phyloP scores from a whole-genome alignment of 2,888 invertebrate genomes.

The Tetranychus piercei region DNA sequence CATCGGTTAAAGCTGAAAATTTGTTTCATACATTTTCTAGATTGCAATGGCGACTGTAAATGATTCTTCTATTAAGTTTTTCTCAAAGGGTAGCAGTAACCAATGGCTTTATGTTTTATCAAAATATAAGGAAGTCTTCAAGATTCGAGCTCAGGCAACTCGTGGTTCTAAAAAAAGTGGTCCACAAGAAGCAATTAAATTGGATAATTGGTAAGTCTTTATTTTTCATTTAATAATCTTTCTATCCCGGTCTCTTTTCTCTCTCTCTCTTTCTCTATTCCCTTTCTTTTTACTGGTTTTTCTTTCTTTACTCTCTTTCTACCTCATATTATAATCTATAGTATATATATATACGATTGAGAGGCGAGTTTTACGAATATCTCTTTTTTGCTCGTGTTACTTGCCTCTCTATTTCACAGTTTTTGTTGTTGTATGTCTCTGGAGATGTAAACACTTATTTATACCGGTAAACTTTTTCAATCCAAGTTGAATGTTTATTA shows the following conservation, averaged over 20 bases:
- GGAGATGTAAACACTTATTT: not conserved
- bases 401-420: too few species aligned
- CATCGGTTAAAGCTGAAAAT: not conserved
- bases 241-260: not conserved
- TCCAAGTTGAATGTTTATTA: conserved; percentile 47
- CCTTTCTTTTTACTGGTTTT: not conserved
- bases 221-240: conserved; percentile 22
- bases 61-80: conserved; percentile 44
- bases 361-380: too few species aligned
- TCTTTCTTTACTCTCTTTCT: not conserved
- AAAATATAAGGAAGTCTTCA: conserved; percentile 74
- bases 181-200: conserved; percentile 76
- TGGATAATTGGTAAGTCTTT: conserved; percentile 71
- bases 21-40: not conserved
- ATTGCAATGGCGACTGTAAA: conserved; percentile 25
- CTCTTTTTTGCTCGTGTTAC: too few species aligned
- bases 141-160: conserved; percentile 61
- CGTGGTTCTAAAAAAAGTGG: conserved; percentile 35
- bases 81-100: conserved; percentile 60
- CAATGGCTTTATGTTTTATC: conserved; percentile 72
- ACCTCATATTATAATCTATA: not conserved
- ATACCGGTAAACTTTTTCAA: conserved; percentile 38
- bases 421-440: too few species aligned
- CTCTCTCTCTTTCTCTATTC: conserved; percentile 5
- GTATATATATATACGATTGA: not conserved